phyloP scores from a whole-genome alignment of 2,113 vertebrate species.

The Cyrtonyx montezumae region DNA sequence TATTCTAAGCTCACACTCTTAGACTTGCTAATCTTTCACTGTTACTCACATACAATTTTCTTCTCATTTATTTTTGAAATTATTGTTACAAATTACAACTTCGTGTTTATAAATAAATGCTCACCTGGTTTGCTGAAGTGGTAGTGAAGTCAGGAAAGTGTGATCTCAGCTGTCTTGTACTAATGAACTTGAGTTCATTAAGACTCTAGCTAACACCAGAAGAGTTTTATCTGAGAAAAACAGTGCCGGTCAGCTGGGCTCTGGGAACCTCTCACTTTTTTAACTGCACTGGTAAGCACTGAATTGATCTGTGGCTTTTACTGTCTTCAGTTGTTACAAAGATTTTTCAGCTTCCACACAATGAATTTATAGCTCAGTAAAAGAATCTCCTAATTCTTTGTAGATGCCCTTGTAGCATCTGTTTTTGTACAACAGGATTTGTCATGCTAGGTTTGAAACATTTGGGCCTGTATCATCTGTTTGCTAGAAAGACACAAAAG shows the following conservation, averaged over 20 bases:
- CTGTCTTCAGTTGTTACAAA: neutral
- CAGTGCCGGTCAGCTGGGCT: neutral
- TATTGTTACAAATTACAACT: neutral
- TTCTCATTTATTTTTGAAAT: neutral
- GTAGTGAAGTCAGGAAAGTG: neutral
- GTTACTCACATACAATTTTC: neutral
- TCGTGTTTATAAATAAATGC: neutral
- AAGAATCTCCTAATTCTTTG: neutral
- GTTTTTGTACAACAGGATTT: neutral
- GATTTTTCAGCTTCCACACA: neutral
- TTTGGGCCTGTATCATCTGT: neutral
- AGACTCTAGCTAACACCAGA: neutral
- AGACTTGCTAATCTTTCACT: neutral
- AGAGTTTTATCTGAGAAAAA: neutral
- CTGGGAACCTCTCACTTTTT: neutral
- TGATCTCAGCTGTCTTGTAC: neutral
- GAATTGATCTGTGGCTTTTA: neutral
- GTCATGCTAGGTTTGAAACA: neutral
- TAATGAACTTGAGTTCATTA: neutral
- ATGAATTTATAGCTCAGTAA: neutral
- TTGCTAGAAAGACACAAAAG: neutral
- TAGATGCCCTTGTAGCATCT: neutral
- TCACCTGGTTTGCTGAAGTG: neutral
- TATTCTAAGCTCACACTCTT: neutral
- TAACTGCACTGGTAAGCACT: neutral